Evolutionary conservation across 2,888 invertebrate species (phyloP).

Genomic region (Lasioglossum zephyrum): DNA sequence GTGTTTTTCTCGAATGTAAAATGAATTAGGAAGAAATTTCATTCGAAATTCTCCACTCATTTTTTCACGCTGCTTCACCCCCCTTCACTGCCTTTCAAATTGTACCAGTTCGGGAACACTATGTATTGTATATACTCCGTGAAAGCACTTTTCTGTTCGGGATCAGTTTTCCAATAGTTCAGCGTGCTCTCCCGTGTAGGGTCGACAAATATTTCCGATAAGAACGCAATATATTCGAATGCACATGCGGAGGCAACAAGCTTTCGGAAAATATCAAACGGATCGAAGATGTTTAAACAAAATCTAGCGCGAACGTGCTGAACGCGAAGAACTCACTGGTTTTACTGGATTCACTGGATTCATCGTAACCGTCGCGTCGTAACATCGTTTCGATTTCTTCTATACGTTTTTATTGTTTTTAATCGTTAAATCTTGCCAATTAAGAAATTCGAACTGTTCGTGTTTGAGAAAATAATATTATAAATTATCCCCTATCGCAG

Average conservation of each 20-base stretch:
- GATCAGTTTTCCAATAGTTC: slow-evolving; percentile 29
- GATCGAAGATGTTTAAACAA: slow-evolving; percentile 2
- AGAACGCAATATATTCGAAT: slow-evolving; percentile 15
- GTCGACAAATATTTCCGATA: slow-evolving; percentile 29
- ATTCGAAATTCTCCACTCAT: neutral
- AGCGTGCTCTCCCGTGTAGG: neutral
- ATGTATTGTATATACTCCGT: neutral
- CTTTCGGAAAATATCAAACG: slow-evolving; percentile 10
- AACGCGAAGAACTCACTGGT: neutral
- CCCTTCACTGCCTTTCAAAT: neutral
- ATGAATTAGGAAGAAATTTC: neutral
- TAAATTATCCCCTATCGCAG: neutral
- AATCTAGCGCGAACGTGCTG: slow-evolving; percentile 1
- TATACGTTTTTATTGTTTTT: neutral
- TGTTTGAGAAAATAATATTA: neutral
- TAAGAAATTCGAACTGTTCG: too few species aligned
- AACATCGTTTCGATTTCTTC: too few species aligned
- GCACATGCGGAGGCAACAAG: neutral
- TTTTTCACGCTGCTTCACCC: neutral
- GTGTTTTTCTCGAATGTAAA: neutral
- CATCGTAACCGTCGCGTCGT: too few species aligned
- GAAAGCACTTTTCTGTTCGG: slow-evolving; percentile 3
- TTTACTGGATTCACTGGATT: neutral
- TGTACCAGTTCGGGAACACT: neutral
- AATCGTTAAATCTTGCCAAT: neutral